phyloP scores from a whole-genome alignment of 2,797 vertebrate species.

The Uromys caudimaculatus region DNA sequence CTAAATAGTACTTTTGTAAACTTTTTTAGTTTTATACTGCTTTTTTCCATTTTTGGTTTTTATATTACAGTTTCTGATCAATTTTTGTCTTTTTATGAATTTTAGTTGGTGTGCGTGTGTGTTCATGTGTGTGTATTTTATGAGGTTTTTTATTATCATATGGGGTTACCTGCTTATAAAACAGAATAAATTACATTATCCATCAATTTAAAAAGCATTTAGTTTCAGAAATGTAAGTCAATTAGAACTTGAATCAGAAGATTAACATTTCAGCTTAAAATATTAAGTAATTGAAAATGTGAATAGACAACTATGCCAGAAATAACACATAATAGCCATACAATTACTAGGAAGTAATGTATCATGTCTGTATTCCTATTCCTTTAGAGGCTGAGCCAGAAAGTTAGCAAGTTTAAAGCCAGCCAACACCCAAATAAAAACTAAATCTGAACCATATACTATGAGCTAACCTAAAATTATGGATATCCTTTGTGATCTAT shows the following conservation, averaged over 20 bases:
- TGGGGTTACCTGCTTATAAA: neutral
- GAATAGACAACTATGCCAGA: neutral
- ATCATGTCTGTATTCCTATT: neutral
- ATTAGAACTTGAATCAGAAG: neutral
- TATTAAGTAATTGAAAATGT: neutral
- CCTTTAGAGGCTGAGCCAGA: neutral
- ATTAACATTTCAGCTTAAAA: neutral
- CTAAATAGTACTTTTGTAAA: neutral
- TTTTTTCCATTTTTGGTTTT: neutral
- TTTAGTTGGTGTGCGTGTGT: neutral
- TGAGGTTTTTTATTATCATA: neutral
- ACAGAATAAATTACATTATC: neutral
- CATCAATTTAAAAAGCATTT: neutral
- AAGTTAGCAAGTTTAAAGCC: neutral
- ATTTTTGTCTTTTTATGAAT: neutral
- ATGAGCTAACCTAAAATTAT: neutral
- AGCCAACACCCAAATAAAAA: neutral
- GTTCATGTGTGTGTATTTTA: neutral
- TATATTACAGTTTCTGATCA: neutral
- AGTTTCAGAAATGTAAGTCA: neutral
- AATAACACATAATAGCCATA: neutral
- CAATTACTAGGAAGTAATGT: neutral
- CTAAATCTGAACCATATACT: neutral
- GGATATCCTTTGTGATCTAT: neutral
- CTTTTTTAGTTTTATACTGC: neutral